Evolutionary conservation across 2,797 vertebrate genomes (phyloP).

Genomic region (Acestrorhynchus altus): DNA sequence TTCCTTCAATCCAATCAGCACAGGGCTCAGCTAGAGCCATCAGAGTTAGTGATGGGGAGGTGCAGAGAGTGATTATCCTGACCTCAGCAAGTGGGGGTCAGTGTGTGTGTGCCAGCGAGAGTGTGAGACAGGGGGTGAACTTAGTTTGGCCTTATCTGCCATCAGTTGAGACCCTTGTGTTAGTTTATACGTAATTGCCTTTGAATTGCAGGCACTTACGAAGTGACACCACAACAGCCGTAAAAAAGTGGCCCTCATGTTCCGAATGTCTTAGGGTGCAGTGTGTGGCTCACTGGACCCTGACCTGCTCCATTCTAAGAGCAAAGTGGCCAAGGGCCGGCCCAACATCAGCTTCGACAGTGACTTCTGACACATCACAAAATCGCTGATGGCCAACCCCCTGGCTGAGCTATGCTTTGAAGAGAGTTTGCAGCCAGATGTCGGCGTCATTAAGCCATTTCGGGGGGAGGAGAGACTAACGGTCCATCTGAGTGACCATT

Average conservation of each 20-base stretch:
- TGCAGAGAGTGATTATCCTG: constrained; percentile 53
- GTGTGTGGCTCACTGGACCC: constrained; percentile 55
- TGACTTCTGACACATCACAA: constrained; percentile 52
- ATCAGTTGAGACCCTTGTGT: constrained; percentile 54
- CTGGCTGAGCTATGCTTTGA: constrained; percentile 49
- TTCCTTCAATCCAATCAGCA: constrained; percentile 43
- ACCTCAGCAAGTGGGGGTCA: constrained; percentile 49
- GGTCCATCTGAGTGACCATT: constrained; percentile 1
- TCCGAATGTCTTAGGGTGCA: constrained; percentile 46
- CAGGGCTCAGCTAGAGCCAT: constrained; percentile 33
- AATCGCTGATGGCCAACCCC: constrained; percentile 46
- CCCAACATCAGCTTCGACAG: constrained; percentile 39
- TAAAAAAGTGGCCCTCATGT: constrained; percentile 42
- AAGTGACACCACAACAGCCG: constrained; percentile 60
- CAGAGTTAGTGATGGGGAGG: constrained; percentile 33
- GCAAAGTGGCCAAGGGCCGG: constrained; percentile 41
- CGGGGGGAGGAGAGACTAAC: constrained; percentile 11
- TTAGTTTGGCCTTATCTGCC: constrained; percentile 60
- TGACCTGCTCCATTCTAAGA: constrained; percentile 52
- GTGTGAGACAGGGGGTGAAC: constrained; percentile 59
- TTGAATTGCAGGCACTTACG: constrained; percentile 69
- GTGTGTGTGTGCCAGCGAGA: constrained; percentile 49
- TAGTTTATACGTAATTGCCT: constrained; percentile 69
- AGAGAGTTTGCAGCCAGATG: constrained; percentile 52
- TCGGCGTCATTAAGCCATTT: constrained; percentile 35